A percentile compares a stretch with the other conserved stretches of the same genome.
Evolutionary conservation across 2,113 vertebrate genomes (phyloP).

Genomic region (Guaruba guarouba): DNA sequence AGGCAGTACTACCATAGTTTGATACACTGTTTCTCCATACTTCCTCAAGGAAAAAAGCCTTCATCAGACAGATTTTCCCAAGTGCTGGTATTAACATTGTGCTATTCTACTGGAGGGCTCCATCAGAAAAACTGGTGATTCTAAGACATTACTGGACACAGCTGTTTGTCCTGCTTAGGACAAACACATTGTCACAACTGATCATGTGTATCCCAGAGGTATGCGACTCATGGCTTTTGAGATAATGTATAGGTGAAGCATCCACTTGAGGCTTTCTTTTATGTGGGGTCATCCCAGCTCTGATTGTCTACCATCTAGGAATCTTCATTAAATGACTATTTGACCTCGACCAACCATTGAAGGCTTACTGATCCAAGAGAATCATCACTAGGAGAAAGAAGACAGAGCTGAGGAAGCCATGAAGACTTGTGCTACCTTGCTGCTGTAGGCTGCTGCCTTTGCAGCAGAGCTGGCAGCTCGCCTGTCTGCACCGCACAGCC

Average conservation of each 20-base stretch:
- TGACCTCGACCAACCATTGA: neutral
- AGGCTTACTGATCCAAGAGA: neutral
- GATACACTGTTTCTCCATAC: neutral
- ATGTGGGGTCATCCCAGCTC: neutral
- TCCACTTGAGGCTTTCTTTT: neutral
- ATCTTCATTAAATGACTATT: neutral
- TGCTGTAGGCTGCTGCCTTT: neutral
- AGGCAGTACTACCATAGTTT: neutral
- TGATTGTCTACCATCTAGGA: neutral
- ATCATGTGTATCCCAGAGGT: neutral
- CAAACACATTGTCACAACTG: neutral
- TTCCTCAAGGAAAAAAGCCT: neutral
- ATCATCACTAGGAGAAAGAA: neutral
- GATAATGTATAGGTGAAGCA: neutral
- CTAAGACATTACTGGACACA: neutral
- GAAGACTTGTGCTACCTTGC: neutral
- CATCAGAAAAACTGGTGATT: neutral
- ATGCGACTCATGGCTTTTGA: neutral
- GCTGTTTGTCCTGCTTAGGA: neutral
- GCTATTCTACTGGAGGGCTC: neutral
- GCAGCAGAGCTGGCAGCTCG: neutral
- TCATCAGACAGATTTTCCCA: neutral
- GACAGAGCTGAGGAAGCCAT: neutral
- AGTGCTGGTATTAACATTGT: neutral
- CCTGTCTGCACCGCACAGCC: neutral